Base-by-base conservation (phyloP, 2,888 invertebrate genomes). In the Coelopa pilipes region DNA sequence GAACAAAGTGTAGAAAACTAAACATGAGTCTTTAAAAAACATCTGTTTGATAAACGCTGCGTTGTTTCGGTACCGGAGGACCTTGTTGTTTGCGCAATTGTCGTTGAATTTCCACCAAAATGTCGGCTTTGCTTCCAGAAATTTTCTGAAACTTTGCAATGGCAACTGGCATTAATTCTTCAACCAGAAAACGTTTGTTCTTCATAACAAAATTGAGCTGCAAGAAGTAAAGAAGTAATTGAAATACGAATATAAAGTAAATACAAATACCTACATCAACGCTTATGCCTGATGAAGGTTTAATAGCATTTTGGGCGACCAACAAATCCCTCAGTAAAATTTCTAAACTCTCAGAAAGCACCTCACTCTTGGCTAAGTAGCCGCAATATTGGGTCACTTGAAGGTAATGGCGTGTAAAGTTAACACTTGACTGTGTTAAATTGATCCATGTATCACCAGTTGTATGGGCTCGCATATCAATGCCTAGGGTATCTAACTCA, bases 371-470 rank as follows among this genome's bases (percentile, higher is more conserved):
- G n/a, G 85, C 87, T 75, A 88, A 77, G 73, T 82, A 82, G 1
- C 82, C 87, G 49, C 87, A 88, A 72, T 87, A 82, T 19, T 87
- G 85, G 1, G 86, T 87, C 13, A 88, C 79, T 19, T 83, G 85
- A 1, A 88, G 77, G 70, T 82, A 88, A 75, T 88, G 87, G 1
- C 87, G 80, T 19, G 86, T 84, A 71, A 88, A 88, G 34, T 84
- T 85, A 4, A 88, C 82, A 1, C 85, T 87, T 10, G 87, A 85
- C 73, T 87, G 88, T 0, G 87, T 86, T 1, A 88, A 78, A 77
- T 87, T 88, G 1, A 88, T 82, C 86, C 87, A 88, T 2, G 88
- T 88, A 46, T 88, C 88, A 9, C 88, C 88, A 0, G 87, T 87
- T 0, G 87, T 80, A 71, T 88, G 85, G 0, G 82, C 72, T 4